Conservation (phyloP, 2,113 vertebrate species). For the Trematomus loennbergii region DNA sequence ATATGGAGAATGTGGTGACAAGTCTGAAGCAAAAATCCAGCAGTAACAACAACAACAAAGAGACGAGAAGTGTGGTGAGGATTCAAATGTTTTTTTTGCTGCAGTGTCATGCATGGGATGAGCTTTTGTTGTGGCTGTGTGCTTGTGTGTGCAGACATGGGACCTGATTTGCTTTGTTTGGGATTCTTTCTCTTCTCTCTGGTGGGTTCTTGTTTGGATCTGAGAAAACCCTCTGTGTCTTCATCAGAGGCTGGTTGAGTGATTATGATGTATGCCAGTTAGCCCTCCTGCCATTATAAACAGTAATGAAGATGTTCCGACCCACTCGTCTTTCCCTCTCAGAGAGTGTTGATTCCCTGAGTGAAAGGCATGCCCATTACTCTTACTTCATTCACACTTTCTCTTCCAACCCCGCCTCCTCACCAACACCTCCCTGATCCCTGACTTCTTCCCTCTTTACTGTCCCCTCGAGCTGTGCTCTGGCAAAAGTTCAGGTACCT, state of each 20-base stretch:
- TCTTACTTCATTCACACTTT: slow-evolving; percentile 52
- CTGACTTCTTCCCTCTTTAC: slow-evolving; percentile 14
- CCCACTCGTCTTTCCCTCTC: slow-evolving; percentile 42
- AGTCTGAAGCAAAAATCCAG: slow-evolving; percentile 43
- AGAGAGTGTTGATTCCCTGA: slow-evolving; percentile 35
- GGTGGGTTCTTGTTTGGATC: slow-evolving; percentile 66
- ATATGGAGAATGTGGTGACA: slow-evolving; percentile 13
- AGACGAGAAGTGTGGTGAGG: slow-evolving; percentile 29
- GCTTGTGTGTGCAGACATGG: slow-evolving; percentile 45
- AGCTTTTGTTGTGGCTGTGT: slow-evolving; percentile 43
- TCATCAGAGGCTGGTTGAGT: slow-evolving; percentile 54
- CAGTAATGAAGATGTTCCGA: slow-evolving; percentile 63
- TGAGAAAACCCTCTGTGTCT: slow-evolving; percentile 60
- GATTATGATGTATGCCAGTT: slow-evolving; percentile 58
- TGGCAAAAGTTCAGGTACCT: slow-evolving; percentile 32
- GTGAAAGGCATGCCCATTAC: slow-evolving; percentile 44
- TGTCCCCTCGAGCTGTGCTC: slow-evolving; percentile 27
- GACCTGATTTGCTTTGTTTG: slow-evolving; percentile 71
- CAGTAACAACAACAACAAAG: background rate
- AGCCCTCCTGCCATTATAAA: slow-evolving; percentile 42
- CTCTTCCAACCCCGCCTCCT: slow-evolving; percentile 12
- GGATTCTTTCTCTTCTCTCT: slow-evolving; percentile 55
- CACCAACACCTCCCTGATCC: background rate
- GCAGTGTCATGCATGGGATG: slow-evolving; percentile 35
- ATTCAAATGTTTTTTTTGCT: slow-evolving; percentile 49